Percentiles rank a stretch among this genome's conserved stretches.
Evolutionary conservation across 2,888 invertebrate genomes (phyloP).

Genomic region (Chironomus tentans): DNA sequence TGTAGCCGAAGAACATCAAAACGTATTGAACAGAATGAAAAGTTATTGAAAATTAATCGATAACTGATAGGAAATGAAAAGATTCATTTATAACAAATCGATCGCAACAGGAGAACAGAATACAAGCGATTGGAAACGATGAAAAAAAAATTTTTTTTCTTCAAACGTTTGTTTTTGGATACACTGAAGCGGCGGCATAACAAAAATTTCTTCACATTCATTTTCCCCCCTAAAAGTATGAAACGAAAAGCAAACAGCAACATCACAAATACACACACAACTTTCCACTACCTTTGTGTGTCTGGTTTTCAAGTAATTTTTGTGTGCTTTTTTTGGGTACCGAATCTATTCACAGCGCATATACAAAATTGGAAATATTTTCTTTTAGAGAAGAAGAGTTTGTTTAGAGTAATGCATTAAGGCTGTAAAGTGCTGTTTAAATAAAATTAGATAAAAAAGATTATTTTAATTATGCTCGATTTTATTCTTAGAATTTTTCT

Average conservation of each 20-base stretch:
- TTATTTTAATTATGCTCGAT: too few relatives aligned
- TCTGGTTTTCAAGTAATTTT: too few relatives aligned
- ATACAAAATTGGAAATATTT: neutral
- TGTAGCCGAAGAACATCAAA: neutral
- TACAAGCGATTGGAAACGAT: constrained; percentile 12
- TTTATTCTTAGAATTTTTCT: too few relatives aligned
- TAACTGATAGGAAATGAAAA: constrained; percentile 27
- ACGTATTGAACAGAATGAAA: constrained; percentile 11
- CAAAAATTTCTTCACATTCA: neutral
- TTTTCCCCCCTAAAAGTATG: constrained; percentile 4
- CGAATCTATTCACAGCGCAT: constrained; percentile 4
- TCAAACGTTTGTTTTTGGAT: constrained; percentile 3
- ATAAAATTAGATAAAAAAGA: too few relatives aligned
- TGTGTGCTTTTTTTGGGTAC: neutral
- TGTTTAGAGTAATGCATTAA: too few relatives aligned
- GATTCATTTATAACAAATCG: constrained; percentile 27
- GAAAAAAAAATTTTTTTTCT: constrained; percentile 1
- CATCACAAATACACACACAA: too few relatives aligned
- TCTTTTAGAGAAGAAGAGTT: too few relatives aligned
- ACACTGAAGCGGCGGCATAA: neutral
- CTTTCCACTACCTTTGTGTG: too few relatives aligned
- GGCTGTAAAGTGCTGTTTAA: too few relatives aligned
- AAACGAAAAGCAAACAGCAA: too few relatives aligned
- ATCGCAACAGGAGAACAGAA: constrained; percentile 23
- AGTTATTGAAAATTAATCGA: constrained; percentile 27